Percentiles rank a stretch among this genome's conserved stretches.
These are phyloP conservation scores for Thera britannica DNA, from an alignment of 2,888 invertebrate genomes.

Conservation along the genomic window DNA sequence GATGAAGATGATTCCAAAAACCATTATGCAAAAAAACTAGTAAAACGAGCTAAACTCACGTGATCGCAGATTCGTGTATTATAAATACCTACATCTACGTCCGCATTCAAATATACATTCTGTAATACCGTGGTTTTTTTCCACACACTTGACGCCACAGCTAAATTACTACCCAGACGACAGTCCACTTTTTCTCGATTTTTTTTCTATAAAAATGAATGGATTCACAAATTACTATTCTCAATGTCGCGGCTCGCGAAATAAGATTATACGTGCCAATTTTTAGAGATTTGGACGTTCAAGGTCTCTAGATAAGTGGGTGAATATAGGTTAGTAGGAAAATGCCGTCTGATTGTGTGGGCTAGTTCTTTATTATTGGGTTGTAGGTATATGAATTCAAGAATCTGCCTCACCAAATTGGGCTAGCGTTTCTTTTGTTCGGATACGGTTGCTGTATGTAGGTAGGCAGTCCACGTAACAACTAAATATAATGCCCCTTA, in stretches of 20 bases:
- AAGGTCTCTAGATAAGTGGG: constrained; percentile 56
- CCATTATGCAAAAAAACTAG: not conserved
- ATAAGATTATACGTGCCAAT: constrained; percentile 61
- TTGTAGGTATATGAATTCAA: constrained; percentile 32
- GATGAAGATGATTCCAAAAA: not conserved
- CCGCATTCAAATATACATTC: constrained; percentile 47
- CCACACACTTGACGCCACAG: constrained; percentile 40
- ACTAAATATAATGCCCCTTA: constrained; percentile 17
- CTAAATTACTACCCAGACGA: constrained; percentile 53
- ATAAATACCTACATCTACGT: constrained; percentile 25
- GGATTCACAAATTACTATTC: constrained; percentile 61
- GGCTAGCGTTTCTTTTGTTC: constrained; percentile 28
- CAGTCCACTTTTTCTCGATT: constrained; percentile 48
- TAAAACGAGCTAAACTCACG: constrained; percentile 13
- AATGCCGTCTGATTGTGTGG: constrained; percentile 45
- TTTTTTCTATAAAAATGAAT: constrained; percentile 66
- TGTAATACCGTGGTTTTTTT: constrained; percentile 51
- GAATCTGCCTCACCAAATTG: constrained; percentile 36
- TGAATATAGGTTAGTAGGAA: constrained; percentile 59
- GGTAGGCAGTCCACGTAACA: constrained; percentile 12
- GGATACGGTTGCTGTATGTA: constrained; percentile 15
- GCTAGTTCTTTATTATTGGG: constrained; percentile 44
- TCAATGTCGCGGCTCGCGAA: constrained; percentile 58
- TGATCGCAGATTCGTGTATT: constrained; percentile 20
- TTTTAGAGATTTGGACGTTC: constrained; percentile 54